phyloP scores from a whole-genome alignment of 2,797 vertebrate genomes.

The Amazona finschi region DNA sequence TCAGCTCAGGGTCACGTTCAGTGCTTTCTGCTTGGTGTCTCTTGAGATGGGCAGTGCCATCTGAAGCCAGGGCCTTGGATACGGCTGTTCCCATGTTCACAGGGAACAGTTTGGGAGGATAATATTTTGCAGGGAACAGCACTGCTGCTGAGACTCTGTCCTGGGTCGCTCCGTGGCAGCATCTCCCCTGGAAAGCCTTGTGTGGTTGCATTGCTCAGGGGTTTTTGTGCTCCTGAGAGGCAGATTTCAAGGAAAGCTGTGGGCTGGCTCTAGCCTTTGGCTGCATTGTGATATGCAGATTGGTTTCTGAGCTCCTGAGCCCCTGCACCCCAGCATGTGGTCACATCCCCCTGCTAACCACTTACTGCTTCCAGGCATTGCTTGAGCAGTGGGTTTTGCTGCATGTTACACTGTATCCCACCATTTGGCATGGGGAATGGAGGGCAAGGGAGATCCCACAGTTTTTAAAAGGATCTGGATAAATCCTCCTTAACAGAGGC shows the following conservation, averaged over 20 bases:
- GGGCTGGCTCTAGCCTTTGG: neutral
- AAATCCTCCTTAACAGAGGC: conserved; percentile 44
- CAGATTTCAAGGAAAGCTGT: neutral
- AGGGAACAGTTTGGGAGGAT: neutral
- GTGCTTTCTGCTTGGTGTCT: neutral
- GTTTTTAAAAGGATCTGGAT: conserved; percentile 25
- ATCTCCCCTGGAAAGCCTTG: fast-evolving
- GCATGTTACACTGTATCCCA: fast-evolving
- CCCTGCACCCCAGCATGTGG: neutral
- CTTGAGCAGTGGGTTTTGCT: neutral
- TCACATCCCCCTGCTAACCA: neutral
- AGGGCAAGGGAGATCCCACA: neutral
- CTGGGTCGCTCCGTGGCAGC: fast-evolving
- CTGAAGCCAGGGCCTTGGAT: neutral
- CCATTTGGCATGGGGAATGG: neutral
- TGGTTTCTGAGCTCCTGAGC: neutral
- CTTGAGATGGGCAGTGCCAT: neutral
- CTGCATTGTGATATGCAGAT: neutral
- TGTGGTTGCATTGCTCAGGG: neutral
- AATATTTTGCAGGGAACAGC: neutral
- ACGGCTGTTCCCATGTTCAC: fast-evolving
- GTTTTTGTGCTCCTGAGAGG: neutral
- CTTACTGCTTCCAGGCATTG: neutral
- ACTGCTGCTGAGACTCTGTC: neutral
- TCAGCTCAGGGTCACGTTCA: neutral